phyloP scores from a whole-genome alignment of 2,113 vertebrate species.

The Ptychochromis oligacanthus region DNA sequence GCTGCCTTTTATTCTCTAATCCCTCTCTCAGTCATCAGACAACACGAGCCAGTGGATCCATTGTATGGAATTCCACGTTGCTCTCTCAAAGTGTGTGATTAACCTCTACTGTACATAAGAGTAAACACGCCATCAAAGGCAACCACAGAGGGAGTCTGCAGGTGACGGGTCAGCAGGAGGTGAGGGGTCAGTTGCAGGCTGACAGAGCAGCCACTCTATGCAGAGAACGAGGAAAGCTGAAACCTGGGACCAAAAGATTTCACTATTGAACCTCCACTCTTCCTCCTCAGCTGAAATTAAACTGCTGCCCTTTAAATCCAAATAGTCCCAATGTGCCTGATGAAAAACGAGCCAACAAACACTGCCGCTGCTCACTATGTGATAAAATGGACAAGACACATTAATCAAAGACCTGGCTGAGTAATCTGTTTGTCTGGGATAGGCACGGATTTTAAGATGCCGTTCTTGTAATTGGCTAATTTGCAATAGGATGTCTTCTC shows the following conservation, averaged over 20 bases:
- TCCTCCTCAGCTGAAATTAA: conserved; percentile 19
- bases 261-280: background rate
- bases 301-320: conserved; percentile 32
- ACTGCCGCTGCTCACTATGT: conserved; percentile 37
- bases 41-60: conserved; percentile 63
- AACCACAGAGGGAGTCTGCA: conserved; percentile 67
- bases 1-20: conserved; percentile 81
- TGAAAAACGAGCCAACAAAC: conserved; percentile 62
- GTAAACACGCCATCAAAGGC: conserved; percentile 76
- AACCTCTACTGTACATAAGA: conserved; percentile 82
- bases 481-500: background rate
- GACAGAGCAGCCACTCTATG: conserved; percentile 4
- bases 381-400: conserved; percentile 41
- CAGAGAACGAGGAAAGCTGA: background rate
- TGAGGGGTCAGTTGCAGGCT: conserved; percentile 58
- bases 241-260: background rate
- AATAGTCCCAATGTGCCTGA: conserved; percentile 46
- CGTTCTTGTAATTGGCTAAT: conserved; percentile 8
- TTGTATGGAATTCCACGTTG: conserved; percentile 73
- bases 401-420: conserved; percentile 44
- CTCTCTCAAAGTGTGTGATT: conserved; percentile 76
- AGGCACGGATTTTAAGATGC: background rate
- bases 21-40: conserved; percentile 73
- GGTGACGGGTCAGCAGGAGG: conserved; percentile 75
- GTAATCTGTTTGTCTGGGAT: conserved; percentile 1